phyloP scores from a whole-genome alignment of 2,113 vertebrate species.

The Nesogale talazaci region DNA sequence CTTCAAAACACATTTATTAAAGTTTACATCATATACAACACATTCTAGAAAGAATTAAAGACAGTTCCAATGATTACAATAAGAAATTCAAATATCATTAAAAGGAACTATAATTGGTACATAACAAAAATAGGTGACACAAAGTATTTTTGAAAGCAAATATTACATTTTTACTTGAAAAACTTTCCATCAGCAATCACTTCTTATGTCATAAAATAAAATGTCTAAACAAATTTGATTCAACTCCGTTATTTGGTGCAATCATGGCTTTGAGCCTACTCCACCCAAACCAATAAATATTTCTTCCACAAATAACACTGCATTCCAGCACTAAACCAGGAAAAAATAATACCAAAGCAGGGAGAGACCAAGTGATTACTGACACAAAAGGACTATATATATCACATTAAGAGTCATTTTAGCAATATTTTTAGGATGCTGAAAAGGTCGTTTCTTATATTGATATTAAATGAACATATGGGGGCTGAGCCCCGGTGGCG shows the following conservation, averaged over 20 bases:
- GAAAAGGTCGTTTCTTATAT: neutral
- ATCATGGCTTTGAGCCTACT: neutral
- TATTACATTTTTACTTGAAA: neutral
- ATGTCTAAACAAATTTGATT: neutral
- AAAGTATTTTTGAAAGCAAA: neutral
- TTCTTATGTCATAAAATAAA: conserved; percentile 23
- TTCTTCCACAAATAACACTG: conserved; percentile 21
- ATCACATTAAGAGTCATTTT: neutral
- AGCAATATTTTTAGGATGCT: neutral
- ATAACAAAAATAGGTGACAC: too few relatives aligned
- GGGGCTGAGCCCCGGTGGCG: too few relatives aligned
- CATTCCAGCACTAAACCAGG: neutral
- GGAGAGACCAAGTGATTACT: neutral
- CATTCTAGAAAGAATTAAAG: conserved; percentile 14
- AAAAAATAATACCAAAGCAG: neutral
- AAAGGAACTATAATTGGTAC: neutral
- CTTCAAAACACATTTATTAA: conserved; percentile 26
- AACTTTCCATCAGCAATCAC: neutral
- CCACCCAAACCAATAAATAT: neutral
- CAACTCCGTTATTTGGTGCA: neutral
- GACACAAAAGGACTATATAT: neutral
- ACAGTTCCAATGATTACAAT: neutral
- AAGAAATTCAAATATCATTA: neutral
- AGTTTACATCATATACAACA: conserved; percentile 29
- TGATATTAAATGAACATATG: neutral